Evolutionary conservation across 2,797 vertebrate genomes (phyloP).

Genomic region (Euthynnus affinis): DNA sequence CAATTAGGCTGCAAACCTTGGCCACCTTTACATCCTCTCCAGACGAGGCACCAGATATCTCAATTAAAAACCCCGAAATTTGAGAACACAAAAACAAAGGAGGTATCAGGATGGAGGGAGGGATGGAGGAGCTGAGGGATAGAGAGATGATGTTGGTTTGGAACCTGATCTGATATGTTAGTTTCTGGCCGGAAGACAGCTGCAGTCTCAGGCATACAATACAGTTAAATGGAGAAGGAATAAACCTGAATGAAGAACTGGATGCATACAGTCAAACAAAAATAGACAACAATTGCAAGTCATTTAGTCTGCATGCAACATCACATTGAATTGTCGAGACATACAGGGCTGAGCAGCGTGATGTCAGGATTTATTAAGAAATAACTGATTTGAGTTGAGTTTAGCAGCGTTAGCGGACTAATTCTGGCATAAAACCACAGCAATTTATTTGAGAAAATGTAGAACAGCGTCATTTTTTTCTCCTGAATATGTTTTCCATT

Average conservation of each 20-base stretch:
- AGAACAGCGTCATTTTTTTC: neutral
- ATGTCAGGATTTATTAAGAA: slow-evolving; percentile 18
- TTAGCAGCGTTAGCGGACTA: neutral
- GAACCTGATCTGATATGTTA: slow-evolving; percentile 77
- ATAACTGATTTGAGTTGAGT: slow-evolving; percentile 12
- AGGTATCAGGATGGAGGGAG: slow-evolving; percentile 43
- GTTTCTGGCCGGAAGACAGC: slow-evolving; percentile 78
- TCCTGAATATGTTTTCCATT: slow-evolving; percentile 26
- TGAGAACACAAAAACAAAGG: slow-evolving; percentile 61
- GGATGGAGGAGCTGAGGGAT: slow-evolving; percentile 54
- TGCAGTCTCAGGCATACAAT: slow-evolving; percentile 76
- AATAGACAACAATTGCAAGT: neutral
- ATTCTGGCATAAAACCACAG: slow-evolving; percentile 1
- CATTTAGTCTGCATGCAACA: neutral
- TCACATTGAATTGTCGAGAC: slow-evolving; percentile 3
- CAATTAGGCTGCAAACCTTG: slow-evolving; percentile 71
- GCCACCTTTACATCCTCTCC: slow-evolving; percentile 75
- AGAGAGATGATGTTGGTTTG: slow-evolving; percentile 64
- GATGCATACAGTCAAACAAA: neutral
- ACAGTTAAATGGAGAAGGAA: slow-evolving; percentile 43
- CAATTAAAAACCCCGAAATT: slow-evolving; percentile 81
- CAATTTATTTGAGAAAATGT: neutral
- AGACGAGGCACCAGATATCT: slow-evolving; percentile 77
- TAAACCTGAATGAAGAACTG: slow-evolving; percentile 47
- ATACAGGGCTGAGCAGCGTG: neutral